These are phyloP conservation scores for Sciurus niger DNA, from an alignment of 2,113 vertebrate species.

Conservation along the genomic window DNA sequence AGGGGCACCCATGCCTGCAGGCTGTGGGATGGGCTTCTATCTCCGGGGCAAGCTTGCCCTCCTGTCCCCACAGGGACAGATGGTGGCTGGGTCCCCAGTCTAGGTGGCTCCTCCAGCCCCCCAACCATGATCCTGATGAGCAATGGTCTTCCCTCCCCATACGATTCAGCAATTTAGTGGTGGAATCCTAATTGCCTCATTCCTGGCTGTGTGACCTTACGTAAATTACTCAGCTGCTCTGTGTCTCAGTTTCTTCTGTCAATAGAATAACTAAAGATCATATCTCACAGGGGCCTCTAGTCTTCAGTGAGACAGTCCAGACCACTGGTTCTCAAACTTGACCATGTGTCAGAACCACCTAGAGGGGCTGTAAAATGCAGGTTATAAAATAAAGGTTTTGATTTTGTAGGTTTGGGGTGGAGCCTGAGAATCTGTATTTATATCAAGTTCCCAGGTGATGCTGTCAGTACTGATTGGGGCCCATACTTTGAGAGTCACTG, in stretches of 20 bases:
- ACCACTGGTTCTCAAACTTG: background rate
- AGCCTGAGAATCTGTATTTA: background rate
- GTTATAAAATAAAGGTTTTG: background rate
- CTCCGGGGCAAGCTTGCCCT: background rate
- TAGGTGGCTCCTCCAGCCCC: background rate
- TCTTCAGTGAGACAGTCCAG: background rate
- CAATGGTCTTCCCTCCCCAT: background rate
- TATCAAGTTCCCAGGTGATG: background rate
- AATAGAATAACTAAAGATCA: background rate
- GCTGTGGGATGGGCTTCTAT: background rate
- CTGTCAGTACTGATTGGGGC: background rate
- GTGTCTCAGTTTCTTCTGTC: constrained; percentile 3
- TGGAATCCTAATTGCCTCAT: background rate
- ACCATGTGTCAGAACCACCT: background rate
- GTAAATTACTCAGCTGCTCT: constrained; percentile 41
- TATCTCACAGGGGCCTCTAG: background rate
- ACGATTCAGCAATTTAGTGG: background rate
- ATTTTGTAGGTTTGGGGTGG: background rate
- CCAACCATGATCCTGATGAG: background rate
- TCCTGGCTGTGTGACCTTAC: constrained; percentile 54
- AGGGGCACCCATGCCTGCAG: accelerated
- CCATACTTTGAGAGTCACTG: background rate
- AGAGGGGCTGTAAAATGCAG: background rate
- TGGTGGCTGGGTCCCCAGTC: background rate
- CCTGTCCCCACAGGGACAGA: background rate